These are phyloP conservation scores for Hirtodrosophila trivittata DNA, from an alignment of 2,888 invertebrate genomes.

Conservation along the genomic window DNA sequence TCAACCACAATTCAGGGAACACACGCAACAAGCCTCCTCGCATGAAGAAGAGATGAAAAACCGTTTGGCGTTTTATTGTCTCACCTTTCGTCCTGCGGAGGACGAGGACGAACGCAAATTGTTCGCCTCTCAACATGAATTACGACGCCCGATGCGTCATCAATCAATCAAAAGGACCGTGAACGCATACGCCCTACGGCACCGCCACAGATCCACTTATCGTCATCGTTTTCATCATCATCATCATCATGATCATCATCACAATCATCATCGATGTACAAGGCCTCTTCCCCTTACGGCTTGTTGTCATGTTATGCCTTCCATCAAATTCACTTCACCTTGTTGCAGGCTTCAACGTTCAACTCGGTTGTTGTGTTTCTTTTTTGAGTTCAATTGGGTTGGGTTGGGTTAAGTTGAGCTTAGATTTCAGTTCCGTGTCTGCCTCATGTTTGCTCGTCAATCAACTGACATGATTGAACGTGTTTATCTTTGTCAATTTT, in stretches of 20 bases:
- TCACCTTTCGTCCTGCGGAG: conserved; percentile 49
- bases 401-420: conserved; percentile 17
- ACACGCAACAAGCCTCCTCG: conserved; percentile 29
- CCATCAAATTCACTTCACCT: conserved; percentile 38
- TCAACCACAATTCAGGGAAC: conserved; percentile 9
- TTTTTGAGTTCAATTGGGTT: conserved; percentile 10
- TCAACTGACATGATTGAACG: conserved; percentile 58
- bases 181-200: conserved; percentile 63
- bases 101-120: conserved; percentile 53
- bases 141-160: conserved; percentile 71
- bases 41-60: conserved; percentile 36
- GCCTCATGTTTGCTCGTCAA: too few species aligned
- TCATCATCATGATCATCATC: conserved; percentile 13
- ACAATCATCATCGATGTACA: conserved; percentile 8
- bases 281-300: not conserved
- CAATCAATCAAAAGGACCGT: conserved; percentile 64
- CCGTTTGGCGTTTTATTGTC: conserved; percentile 59
- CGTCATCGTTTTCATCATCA: conserved; percentile 20
- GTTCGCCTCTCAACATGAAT: conserved; percentile 73
- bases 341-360: conserved; percentile 49
- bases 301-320: conserved; percentile 22
- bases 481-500: conserved; percentile 64
- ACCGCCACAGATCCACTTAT: conserved; percentile 57
- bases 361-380: conserved; percentile 35
- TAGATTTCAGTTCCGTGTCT: conserved; percentile 11